These are phyloP conservation scores for Hypothenemus hampei DNA, from an alignment of 1,140 invertebrate species.

Conservation along the genomic window DNA sequence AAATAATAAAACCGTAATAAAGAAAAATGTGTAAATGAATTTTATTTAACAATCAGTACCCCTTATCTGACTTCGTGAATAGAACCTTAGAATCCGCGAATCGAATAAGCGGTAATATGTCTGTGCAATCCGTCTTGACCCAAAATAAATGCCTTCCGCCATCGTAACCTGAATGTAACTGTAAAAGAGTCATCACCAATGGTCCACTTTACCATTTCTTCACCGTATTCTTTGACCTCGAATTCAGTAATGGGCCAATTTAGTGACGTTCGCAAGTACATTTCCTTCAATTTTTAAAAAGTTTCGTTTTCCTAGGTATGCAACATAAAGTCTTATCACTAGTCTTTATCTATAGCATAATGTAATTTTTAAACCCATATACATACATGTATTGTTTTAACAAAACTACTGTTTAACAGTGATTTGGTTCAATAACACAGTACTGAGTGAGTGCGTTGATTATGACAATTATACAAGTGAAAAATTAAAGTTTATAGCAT, in stretches of 20 bases:
- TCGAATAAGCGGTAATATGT: no score
- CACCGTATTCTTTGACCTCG: conserved; percentile 5
- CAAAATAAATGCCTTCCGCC: not conserved
- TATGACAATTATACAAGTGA: not conserved
- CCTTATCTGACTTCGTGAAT: no score
- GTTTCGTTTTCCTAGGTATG: not conserved
- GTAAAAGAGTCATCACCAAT: conserved; percentile 16
- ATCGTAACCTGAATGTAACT: not conserved
- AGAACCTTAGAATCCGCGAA: no score
- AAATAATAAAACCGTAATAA: no score
- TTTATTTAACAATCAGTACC: no score
- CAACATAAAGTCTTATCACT: conserved; percentile 8
- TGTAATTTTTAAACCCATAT: not conserved
- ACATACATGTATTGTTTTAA: conserved; percentile 2
- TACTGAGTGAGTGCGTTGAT: not conserved
- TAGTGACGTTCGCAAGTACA: no score
- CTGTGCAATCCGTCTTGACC: not conserved
- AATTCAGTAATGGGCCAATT: not conserved
- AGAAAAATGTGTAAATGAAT: no score
- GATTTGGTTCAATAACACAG: not conserved
- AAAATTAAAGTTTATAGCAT: not conserved
- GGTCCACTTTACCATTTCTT: conserved; percentile 22
- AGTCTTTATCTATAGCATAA: conserved; percentile 7
- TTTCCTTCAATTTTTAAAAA: no score
- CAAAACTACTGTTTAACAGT: not conserved